Base-by-base conservation (phyloP, 2,888 invertebrate species). In the Drosophila affinis region DNA sequence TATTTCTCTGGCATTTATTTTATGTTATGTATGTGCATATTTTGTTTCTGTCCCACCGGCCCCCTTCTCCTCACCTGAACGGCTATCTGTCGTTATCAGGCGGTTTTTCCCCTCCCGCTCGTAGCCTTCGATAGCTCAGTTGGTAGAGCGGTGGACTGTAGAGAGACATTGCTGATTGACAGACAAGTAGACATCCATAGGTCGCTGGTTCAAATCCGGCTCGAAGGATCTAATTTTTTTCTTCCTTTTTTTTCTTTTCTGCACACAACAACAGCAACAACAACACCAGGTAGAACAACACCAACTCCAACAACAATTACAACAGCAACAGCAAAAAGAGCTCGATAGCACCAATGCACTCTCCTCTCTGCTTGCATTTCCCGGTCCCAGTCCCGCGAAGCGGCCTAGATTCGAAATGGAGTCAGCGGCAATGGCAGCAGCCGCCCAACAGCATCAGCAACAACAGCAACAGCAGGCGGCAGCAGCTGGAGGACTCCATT, bases 281-380 rank as follows among this genome's bases (percentile, higher is more conserved):
- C 82, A 78, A 52, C 76, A 74, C 63, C 76, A 82, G 61, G 71
- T 77, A 64, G 77, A 96, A 88, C 91, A 91, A 81, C 87, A 86
- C 68, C 72, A 80, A 81, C 87, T 82, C 75, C 91, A 91, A 75
- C 91, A 91, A 81, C 90, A 55, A 52, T 62, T 55, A 54, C 65
- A 64, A 60, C 61, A 67, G 62, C 78, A 76, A 55, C 89, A 89
- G 77, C 88, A 89, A 79, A 87, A 88, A 82, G 90, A 90, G 57
- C 74, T 89, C 62, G 90, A 90, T 55, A 88, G 79, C 77, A 89
- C 91, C 80, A 90, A 90, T 89, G 90, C 90, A 74, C 88, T 90
- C 79, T 89, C 89, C 79, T 90, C 92, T 91, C 83, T 92, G 83
- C 91, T 92, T 90, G 95, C 95, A 76, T 91, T 92, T 91, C 91